Percentiles rank a stretch among this genome's conserved stretches.
phyloP scores from a whole-genome alignment of 92 coral and sea anemone genomes.

The Bergia sp. region DNA sequence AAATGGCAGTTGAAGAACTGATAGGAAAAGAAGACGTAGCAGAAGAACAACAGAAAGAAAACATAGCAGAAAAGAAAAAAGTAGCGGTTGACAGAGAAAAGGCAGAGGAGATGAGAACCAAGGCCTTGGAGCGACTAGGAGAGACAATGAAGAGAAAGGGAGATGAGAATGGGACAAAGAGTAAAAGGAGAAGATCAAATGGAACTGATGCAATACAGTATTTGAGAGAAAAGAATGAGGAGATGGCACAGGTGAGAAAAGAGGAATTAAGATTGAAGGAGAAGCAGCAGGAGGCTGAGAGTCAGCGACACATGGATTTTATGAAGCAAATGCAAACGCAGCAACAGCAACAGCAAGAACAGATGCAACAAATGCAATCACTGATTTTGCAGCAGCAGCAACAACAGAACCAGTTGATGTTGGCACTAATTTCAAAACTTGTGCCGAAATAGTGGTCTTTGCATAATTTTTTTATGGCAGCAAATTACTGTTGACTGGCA shows the following conservation, averaged over 20 bases:
- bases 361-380: slow-evolving; percentile 27
- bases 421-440: slow-evolving; percentile 19
- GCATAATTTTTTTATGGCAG: too few species aligned
- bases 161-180: neutral
- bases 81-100: slow-evolving; percentile 36
- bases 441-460: slow-evolving; percentile 21
- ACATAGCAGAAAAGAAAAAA: slow-evolving; percentile 29
- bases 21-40: slow-evolving; percentile 52
- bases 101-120: slow-evolving; percentile 50
- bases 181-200: slow-evolving; percentile 41
- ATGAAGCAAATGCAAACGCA: slow-evolving; percentile 47
- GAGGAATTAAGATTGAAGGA: slow-evolving; percentile 32
- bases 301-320: slow-evolving; percentile 38
- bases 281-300: slow-evolving; percentile 48
- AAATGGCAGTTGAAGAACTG: slow-evolving; percentile 45
- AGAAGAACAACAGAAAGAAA: slow-evolving; percentile 36
- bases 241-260: slow-evolving; percentile 38
- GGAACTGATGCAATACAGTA: slow-evolving; percentile 38
- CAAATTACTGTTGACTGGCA: too few species aligned
- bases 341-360: slow-evolving; percentile 49
- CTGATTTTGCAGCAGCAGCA: neutral
- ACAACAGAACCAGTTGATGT: slow-evolving; percentile 27
- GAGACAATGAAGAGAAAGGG: slow-evolving; percentile 50
- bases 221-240: slow-evolving; percentile 54
- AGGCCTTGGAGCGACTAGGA: slow-evolving; percentile 49